Conservation (phyloP, 2,113 vertebrate genomes). For the Xiphophorus maculatus region DNA sequence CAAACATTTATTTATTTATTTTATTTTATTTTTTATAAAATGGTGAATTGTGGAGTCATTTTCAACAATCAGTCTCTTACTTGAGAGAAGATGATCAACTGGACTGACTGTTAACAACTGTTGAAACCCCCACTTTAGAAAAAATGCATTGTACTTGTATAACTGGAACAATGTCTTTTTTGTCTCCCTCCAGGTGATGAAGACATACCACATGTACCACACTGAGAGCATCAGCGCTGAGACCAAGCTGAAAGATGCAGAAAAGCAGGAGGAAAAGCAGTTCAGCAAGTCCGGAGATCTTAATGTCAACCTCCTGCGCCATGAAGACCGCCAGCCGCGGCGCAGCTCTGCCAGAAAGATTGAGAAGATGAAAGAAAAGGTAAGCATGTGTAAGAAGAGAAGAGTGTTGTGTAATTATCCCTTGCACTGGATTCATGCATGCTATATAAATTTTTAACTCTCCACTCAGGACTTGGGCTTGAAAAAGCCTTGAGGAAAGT, state of each 20-base stretch:
- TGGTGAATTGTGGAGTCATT: no score
- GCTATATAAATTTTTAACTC: not conserved
- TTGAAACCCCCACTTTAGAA: no score
- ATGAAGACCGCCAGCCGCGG: conserved; percentile 91
- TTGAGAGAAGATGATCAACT: no score
- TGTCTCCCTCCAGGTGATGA: conserved; percentile 90
- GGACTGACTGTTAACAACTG: no score
- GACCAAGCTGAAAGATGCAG: conserved; percentile 96
- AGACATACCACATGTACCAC: conserved; percentile 99
- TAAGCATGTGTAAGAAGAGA: conserved; percentile 24
- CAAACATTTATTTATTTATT: no score
- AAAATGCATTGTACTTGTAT: not conserved
- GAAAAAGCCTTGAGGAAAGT: not conserved
- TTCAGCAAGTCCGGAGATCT: conserved; percentile 95
- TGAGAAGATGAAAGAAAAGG: conserved; percentile 85
- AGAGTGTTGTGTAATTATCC: not conserved
- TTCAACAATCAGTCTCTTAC: no score
- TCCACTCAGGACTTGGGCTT: conserved; percentile 13
- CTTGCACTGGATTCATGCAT: not conserved
- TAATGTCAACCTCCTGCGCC: conserved; percentile 91
- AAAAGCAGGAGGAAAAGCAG: conserved; percentile 98
- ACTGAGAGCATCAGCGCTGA: conserved; percentile 96
- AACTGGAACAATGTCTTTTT: not conserved
- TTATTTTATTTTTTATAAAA: no score
- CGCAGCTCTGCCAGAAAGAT: conserved; percentile 95